Conservation (phyloP, 2,113 vertebrate genomes). For the Polypterus senegalus region DNA sequence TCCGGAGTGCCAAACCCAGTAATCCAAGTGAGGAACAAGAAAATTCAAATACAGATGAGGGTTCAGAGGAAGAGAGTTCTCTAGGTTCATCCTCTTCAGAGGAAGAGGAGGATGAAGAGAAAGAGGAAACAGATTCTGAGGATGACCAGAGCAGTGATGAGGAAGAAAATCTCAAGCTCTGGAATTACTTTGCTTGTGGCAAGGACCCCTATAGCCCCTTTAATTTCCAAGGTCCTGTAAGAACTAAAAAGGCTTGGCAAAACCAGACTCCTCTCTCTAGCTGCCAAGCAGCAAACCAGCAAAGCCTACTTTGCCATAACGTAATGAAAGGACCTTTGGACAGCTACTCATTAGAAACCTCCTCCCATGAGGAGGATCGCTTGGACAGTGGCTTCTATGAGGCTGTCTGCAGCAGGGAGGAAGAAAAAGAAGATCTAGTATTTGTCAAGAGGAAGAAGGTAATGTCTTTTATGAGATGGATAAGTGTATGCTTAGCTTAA, state of each 20-base stretch:
- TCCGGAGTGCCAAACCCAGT: slow-evolving; percentile 36
- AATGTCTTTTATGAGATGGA: not conserved
- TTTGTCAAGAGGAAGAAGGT: slow-evolving; percentile 40
- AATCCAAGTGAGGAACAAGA: not conserved
- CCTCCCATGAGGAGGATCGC: slow-evolving; percentile 28
- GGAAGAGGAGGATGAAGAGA: slow-evolving; percentile 35
- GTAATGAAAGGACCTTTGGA: not conserved
- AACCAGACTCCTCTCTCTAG: not conserved
- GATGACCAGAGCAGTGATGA: slow-evolving; percentile 63
- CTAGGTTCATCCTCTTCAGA: slow-evolving; percentile 22
- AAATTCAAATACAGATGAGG: slow-evolving; percentile 1
- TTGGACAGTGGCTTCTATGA: slow-evolving; percentile 36
- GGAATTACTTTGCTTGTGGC: slow-evolving; percentile 65
- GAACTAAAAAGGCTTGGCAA: slow-evolving; percentile 31
- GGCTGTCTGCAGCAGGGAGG: not conserved
- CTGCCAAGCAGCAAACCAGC: not conserved
- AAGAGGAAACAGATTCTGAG: slow-evolving; percentile 39
- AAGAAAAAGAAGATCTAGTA: not conserved
- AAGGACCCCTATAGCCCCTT: slow-evolving; percentile 79
- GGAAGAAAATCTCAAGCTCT: slow-evolving; percentile 57
- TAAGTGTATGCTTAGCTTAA: too few relatives aligned
- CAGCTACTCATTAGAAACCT: slow-evolving; percentile 25
- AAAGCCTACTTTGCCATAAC: too few relatives aligned
- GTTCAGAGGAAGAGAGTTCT: slow-evolving; percentile 16
- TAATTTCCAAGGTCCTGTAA: slow-evolving; percentile 70